Evolutionary conservation across 2,797 vertebrate genomes (phyloP).

Genomic region (Gadopsis bispinosus): DNA sequence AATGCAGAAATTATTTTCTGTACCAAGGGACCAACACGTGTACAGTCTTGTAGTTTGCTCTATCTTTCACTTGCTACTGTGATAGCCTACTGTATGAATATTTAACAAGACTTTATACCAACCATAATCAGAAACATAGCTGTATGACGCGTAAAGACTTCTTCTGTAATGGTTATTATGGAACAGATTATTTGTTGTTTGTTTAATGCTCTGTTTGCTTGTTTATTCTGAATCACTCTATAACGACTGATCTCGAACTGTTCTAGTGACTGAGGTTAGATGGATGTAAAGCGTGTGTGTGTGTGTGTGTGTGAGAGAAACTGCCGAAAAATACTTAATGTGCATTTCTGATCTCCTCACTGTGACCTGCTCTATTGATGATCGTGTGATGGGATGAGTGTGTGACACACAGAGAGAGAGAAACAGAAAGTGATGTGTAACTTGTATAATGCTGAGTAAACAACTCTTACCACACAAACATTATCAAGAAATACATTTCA

Average conservation of each 20-base stretch:
- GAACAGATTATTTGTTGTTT: constrained; percentile 69
- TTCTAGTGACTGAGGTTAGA: constrained; percentile 58
- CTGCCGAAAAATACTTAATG: constrained; percentile 68
- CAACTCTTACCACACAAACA: constrained; percentile 21
- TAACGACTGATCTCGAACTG: constrained; percentile 65
- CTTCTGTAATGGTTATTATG: constrained; percentile 72
- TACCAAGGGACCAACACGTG: constrained; percentile 63
- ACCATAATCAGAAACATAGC: constrained; percentile 67
- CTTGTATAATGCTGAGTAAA: constrained; percentile 37
- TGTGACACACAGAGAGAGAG: constrained; percentile 12
- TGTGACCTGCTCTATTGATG: constrained; percentile 75
- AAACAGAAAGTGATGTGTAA: constrained; percentile 35
- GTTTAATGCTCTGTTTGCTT: constrained; percentile 67
- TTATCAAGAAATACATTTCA: constrained; percentile 4
- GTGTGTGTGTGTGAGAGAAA: constrained; percentile 31
- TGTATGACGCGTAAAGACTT: constrained; percentile 70
- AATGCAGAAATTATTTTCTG: constrained; percentile 59
- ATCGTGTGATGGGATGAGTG: constrained; percentile 49
- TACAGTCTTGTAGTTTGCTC: constrained; percentile 75
- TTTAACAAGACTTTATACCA: constrained; percentile 67
- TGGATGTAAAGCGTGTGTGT: constrained; percentile 47
- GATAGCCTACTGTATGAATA: constrained; percentile 67
- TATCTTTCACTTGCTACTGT: constrained; percentile 72
- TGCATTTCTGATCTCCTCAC: constrained; percentile 83
- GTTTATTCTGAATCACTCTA: constrained; percentile 67